Conservation (phyloP, 2,113 vertebrate genomes). For the Marmota flaviventris region DNA sequence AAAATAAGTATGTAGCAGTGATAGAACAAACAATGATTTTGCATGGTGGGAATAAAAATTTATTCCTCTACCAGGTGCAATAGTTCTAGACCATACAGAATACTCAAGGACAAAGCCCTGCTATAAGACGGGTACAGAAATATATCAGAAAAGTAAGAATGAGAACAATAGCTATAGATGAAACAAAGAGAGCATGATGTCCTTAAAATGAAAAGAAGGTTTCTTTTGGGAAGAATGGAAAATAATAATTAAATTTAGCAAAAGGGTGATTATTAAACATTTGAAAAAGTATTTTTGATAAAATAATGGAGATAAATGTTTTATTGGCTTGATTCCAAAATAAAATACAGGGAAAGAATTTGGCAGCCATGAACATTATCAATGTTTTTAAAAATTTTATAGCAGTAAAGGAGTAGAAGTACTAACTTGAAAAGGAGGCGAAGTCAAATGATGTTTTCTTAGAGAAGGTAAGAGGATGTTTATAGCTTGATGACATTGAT, state of each 20-base stretch:
- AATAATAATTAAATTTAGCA: neutral
- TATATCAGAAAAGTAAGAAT: neutral
- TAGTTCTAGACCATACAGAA: neutral
- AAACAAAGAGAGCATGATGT: neutral
- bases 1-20: neutral
- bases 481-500: neutral
- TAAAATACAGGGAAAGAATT: neutral
- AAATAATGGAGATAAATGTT: neutral
- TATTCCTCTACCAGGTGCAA: neutral
- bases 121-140: fast-evolving
- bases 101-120: neutral
- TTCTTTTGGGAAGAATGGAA: neutral
- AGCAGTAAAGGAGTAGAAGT: neutral
- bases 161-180: neutral
- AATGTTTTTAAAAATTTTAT: neutral
- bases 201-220: neutral
- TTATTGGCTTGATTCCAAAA: neutral
- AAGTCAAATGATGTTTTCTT: neutral
- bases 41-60: neutral
- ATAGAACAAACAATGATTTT: neutral
- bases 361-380: neutral
- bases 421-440: neutral
- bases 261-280: neutral
- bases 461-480: neutral
- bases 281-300: neutral